Evolutionary conservation across 2,888 invertebrate genomes (phyloP).

Genomic region (Agrotis exclamationis): DNA sequence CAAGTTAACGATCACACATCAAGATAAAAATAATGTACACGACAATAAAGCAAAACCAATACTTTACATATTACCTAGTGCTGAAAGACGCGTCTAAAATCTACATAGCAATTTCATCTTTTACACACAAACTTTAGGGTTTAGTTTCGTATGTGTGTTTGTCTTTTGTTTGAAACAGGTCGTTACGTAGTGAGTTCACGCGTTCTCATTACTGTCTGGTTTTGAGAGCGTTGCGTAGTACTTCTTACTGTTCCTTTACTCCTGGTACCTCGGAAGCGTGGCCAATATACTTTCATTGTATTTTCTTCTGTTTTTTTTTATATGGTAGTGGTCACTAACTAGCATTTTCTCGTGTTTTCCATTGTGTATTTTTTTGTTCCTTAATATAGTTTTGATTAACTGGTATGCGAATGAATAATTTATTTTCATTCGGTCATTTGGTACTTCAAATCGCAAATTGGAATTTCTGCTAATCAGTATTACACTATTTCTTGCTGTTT

Average conservation of each 20-base stretch:
- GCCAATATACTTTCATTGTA: conserved; percentile 70
- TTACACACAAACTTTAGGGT: conserved; percentile 44
- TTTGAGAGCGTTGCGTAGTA: conserved; percentile 70
- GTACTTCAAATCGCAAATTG: no score
- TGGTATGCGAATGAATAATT: no score
- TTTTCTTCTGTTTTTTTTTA: conserved; percentile 60
- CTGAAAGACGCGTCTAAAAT: conserved; percentile 54
- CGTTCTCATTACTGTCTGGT: conserved; percentile 75
- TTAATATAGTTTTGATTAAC: no score
- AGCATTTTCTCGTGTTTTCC: no score
- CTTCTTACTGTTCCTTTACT: conserved; percentile 54
- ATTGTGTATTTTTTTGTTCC: no score
- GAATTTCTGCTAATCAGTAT: no score
- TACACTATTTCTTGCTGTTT: no score
- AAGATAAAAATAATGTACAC: conserved; percentile 13
- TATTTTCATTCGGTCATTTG: no score
- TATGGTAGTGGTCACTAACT: no score
- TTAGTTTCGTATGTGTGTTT: conserved; percentile 51
- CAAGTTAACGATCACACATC: neutral
- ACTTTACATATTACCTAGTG: conserved; percentile 60
- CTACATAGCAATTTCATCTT: conserved; percentile 39
- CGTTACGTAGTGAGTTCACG: conserved; percentile 71
- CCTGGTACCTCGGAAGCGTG: conserved; percentile 60
- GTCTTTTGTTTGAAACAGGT: conserved; percentile 67
- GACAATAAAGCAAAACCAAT: conserved; percentile 49